Percentiles rank a stretch among this genome's conserved stretches.
Conservation (phyloP, 2,797 vertebrate species). For the Pseudocheirus occidentalis region DNA sequence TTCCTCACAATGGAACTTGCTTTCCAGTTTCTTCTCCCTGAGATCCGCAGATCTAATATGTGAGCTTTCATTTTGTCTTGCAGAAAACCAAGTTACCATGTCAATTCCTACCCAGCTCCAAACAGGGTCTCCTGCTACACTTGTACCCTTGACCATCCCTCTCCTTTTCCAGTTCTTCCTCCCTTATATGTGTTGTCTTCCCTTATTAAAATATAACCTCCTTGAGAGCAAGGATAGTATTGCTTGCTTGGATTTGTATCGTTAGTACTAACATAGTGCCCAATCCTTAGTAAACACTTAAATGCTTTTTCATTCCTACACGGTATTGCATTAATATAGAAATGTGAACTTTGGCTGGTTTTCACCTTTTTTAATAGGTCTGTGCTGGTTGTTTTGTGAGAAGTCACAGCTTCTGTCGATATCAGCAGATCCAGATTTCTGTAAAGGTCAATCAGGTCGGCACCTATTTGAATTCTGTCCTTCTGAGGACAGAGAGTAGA, state of each 20-base stretch:
- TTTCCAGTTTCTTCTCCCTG: too few species aligned
- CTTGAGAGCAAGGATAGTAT: not conserved
- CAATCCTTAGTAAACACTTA: not conserved
- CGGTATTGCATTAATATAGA: not conserved
- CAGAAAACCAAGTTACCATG: too few species aligned
- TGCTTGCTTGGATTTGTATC: not conserved
- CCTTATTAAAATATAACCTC: not conserved
- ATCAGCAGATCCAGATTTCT: not conserved
- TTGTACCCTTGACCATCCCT: not conserved
- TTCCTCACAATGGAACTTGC: too few species aligned
- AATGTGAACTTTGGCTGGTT: not conserved
- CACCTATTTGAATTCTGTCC: conserved; percentile 19
- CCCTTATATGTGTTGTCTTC: not conserved
- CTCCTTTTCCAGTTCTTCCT: not conserved
- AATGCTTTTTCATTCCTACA: not conserved
- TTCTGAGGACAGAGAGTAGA: conserved; percentile 5
- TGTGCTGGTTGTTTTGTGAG: conserved; percentile 4
- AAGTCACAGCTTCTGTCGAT: not conserved
- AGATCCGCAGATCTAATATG: too few species aligned
- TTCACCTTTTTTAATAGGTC: not conserved
- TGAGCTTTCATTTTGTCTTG: too few species aligned
- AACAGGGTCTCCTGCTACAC: too few species aligned
- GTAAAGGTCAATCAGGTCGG: not conserved
- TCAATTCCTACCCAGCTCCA: too few species aligned
- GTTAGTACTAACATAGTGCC: not conserved